A percentile compares a stretch with the other conserved stretches of the same genome.
These are phyloP conservation scores for Orchesella cincta DNA, from an alignment of 1,140 invertebrate species.

Conservation along the genomic window DNA sequence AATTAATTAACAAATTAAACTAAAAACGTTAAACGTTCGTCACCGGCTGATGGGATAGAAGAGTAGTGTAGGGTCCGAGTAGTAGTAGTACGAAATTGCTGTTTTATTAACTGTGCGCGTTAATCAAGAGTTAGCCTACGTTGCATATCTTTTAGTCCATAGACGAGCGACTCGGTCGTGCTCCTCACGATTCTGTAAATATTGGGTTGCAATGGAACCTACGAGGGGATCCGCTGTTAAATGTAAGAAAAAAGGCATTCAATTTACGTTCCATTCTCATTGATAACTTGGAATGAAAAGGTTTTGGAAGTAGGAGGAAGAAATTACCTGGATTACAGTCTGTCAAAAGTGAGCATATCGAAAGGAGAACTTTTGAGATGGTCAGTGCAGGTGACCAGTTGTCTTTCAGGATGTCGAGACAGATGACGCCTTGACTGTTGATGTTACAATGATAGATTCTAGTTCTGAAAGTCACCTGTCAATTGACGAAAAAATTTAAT, in stretches of 20 bases:
- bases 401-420: conserved; percentile 92
- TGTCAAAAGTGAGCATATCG: conserved; percentile 91
- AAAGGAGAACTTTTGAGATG: conserved; percentile 91
- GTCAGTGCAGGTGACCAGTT: conserved; percentile 95
- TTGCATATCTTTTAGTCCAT: conserved; percentile 97
- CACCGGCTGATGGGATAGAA: background rate
- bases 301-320: conserved; percentile 6
- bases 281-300: conserved; percentile 14
- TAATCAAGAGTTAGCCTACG: conserved; percentile 61
- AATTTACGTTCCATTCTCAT: background rate
- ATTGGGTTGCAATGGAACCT: conserved; percentile 96
- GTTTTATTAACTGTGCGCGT: background rate
- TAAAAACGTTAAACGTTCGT: background rate
- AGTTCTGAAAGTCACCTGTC: conserved; percentile 90
- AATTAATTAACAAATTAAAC: background rate
- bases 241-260: conserved; percentile 40
- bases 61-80: background rate
- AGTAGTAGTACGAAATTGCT: conserved; percentile 14
- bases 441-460: conserved; percentile 97
- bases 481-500: conserved; percentile 35
- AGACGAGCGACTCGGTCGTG: conserved; percentile 95
- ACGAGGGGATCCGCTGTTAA: conserved; percentile 90
- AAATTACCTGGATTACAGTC: conserved; percentile 90
- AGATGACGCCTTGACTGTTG: conserved; percentile 94
- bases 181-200: conserved; percentile 93